These are phyloP conservation scores for Leguminivora glycinivorella DNA, from an alignment of 1,140 invertebrate species.

Conservation along the genomic window DNA sequence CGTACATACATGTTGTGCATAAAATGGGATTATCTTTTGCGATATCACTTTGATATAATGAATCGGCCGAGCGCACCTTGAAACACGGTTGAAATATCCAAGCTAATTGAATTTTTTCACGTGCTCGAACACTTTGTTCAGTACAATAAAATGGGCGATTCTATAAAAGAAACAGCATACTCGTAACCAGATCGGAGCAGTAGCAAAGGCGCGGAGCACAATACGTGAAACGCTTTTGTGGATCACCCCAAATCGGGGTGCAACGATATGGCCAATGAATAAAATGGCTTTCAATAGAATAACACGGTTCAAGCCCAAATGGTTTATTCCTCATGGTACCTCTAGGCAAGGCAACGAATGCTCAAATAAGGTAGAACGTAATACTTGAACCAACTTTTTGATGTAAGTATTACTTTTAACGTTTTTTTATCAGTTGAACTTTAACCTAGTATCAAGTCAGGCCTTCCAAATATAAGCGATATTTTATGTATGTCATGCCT, in stretches of 20 bases:
- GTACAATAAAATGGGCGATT: background rate
- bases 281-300: constrained; percentile 66
- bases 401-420: no score
- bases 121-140: background rate
- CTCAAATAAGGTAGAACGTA: no score
- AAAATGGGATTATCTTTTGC: background rate
- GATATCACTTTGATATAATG: background rate
- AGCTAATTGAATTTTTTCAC: background rate
- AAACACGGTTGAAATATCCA: background rate
- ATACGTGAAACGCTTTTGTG: constrained; percentile 49
- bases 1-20: no score
- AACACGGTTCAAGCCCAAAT: constrained; percentile 57
- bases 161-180: background rate
- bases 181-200: background rate
- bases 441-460: no score
- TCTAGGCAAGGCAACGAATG: no score
- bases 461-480: no score
- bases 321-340: constrained; percentile 15
- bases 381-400: no score
- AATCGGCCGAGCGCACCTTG: background rate
- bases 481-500: no score
- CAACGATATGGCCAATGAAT: constrained; percentile 68
- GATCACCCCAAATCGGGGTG: constrained; percentile 46
- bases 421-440: no score
- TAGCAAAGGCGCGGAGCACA: constrained; percentile 43